Base-by-base conservation (phyloP, 2,113 vertebrate genomes). In the Epinephelus moara region DNA sequence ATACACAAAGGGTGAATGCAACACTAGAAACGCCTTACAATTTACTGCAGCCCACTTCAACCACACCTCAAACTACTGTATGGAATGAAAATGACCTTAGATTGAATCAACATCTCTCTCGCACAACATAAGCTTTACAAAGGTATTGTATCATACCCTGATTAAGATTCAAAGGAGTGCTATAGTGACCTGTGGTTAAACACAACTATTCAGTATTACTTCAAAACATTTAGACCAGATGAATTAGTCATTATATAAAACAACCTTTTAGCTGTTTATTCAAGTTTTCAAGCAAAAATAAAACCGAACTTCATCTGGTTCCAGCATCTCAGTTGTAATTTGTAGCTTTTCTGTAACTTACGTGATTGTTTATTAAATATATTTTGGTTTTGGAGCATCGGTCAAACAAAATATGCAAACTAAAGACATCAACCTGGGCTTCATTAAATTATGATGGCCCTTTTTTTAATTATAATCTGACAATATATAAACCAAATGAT, bases 151-250 rank as follows among this genome's bases (percentile, higher is more conserved):
- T 33, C 50, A 10, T 3, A 18, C 52, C 19, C 9, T 23, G 17
- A 50, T 72, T n/a, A 75, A 49, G 13, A 70, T 45, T n/a, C 25
- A 49, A 47, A 55, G 12, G 7, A 50, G 8, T 30, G 14, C 40
- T 71, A 23, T 33, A 61, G 4, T 30, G 13, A 60, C n/a, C 25
- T 53, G 25, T 23, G 14, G 1, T 56, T n/a, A 40, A 56, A 18
- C 27, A 2, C 47, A n/a, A n/a, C 57, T 42, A 56, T 18, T 53
- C 53, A 82, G 85, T 55, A 76, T 82, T 69, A 66, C 75, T 66
- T 17, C 4, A 56, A 4, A 56, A 33, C 3, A 25, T 17, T 45
- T 5, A 1, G 4, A 62, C 49, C 11, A 63, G 17, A 78, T 64
- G 21, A 27, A 42, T 13, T 5, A 18, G 3, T 64, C 6, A 49